Percentiles rank a stretch among this genome's conserved stretches.
phyloP scores from a whole-genome alignment of 2,113 vertebrate genomes.

The Seriola rivoliana region DNA sequence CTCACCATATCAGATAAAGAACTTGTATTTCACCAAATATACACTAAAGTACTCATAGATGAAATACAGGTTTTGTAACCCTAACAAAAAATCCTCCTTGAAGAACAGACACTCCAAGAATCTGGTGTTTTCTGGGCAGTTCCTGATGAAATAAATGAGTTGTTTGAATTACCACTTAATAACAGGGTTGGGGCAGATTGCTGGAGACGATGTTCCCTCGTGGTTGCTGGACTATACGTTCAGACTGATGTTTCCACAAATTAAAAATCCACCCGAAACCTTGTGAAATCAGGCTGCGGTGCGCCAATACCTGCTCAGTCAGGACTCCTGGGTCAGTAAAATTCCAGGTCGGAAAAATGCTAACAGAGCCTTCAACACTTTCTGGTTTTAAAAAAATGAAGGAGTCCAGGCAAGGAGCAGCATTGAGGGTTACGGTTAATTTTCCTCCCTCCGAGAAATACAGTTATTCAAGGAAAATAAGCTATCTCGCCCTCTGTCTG shows the following conservation, averaged over 20 bases:
- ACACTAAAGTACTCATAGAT: not conserved
- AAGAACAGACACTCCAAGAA: constrained; percentile 27
- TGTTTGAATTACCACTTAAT: constrained; percentile 77
- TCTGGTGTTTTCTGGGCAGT: constrained; percentile 43
- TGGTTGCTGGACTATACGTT: constrained; percentile 69
- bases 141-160: constrained; percentile 68
- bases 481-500: constrained; percentile 31
- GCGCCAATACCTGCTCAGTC: constrained; percentile 77
- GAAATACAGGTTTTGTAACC: constrained; percentile 19
- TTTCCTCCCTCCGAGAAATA: constrained; percentile 36
- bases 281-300: constrained; percentile 69
- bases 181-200: constrained; percentile 63
- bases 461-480: constrained; percentile 42
- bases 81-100: constrained; percentile 17
- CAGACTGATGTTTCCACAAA: constrained; percentile 72
- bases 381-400: constrained; percentile 30
- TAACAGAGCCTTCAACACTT: constrained; percentile 44
- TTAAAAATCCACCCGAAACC: constrained; percentile 77
- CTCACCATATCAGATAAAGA: constrained; percentile 1
- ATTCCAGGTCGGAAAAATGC: constrained; percentile 71
- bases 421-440: constrained; percentile 32
- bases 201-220: constrained; percentile 73
- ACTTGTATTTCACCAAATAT: not conserved
- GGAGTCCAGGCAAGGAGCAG: not conserved
- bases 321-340: constrained; percentile 67